Evolutionary conservation across 2,113 vertebrate species (phyloP).

Genomic region (Heliornis fulica): DNA sequence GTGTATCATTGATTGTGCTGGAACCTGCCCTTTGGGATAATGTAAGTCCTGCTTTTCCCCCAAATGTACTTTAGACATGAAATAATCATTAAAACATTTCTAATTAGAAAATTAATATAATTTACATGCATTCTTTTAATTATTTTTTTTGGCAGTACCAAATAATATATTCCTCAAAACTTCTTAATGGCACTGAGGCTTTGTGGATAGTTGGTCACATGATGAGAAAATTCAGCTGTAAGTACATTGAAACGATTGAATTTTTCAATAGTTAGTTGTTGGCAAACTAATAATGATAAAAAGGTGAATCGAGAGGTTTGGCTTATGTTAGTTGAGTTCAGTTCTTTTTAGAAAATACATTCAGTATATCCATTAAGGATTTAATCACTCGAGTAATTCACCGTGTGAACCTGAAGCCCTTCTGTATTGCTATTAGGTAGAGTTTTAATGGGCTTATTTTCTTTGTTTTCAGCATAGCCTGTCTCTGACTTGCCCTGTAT

Average conservation of each 20-base stretch:
- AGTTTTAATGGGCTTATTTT: not conserved
- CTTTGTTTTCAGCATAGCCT: not conserved
- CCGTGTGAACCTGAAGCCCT: not conserved
- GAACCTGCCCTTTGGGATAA: slow-evolving; percentile 56
- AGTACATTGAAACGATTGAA: slow-evolving; percentile 57
- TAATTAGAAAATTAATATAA: slow-evolving; percentile 23
- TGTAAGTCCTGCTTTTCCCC: slow-evolving; percentile 55
- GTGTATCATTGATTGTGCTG: slow-evolving; percentile 53
- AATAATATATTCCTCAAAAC: slow-evolving; percentile 64
- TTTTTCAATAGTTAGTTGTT: slow-evolving; percentile 47
- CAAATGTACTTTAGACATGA: slow-evolving; percentile 35
- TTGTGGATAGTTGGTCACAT: slow-evolving; percentile 66
- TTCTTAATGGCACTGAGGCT: slow-evolving; percentile 57
- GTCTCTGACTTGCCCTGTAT: slow-evolving; percentile 1
- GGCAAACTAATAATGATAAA: not conserved
- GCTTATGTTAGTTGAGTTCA: not conserved
- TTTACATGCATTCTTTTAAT: slow-evolving; percentile 61
- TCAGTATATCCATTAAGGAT: not conserved
- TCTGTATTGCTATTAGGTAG: not conserved
- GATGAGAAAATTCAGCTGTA: slow-evolving; percentile 64
- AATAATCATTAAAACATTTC: slow-evolving; percentile 6
- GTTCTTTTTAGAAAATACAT: slow-evolving; percentile 1
- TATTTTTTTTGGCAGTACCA: slow-evolving; percentile 69
- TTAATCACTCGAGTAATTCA: not conserved
- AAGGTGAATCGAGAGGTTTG: not conserved